Evolutionary conservation across 2,113 vertebrate genomes (phyloP).

Genomic region (Thamnaconus septentrionalis): DNA sequence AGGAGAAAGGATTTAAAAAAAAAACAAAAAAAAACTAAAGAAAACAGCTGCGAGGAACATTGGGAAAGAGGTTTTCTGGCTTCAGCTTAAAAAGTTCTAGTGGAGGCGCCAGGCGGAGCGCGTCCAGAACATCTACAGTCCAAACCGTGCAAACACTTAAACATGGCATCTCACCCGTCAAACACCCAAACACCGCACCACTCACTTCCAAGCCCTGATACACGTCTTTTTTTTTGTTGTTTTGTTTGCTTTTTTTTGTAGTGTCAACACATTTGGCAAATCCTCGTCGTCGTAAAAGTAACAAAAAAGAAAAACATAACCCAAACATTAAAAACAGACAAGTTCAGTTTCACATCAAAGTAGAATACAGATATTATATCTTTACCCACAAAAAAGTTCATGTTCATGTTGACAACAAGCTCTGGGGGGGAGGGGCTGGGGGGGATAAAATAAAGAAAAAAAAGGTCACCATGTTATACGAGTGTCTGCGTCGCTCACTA

Average conservation of each 20-base stretch:
- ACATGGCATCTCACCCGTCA: constrained; percentile 65
- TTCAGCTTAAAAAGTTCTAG: background rate
- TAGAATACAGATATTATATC: constrained; percentile 71
- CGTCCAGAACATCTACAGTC: background rate
- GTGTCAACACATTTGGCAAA: constrained; percentile 84
- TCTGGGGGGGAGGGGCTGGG: constrained; percentile 40
- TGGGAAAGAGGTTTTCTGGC: constrained; percentile 2
- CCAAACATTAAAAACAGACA: constrained; percentile 85
- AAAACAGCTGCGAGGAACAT: background rate
- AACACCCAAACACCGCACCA: constrained; percentile 59
- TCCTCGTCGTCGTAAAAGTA: constrained; percentile 58
- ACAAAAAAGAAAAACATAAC: constrained; percentile 82
- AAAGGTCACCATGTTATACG: constrained; percentile 81
- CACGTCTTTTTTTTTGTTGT: constrained; percentile 61
- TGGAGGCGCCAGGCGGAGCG: constrained; percentile 4
- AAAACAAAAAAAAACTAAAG: background rate
- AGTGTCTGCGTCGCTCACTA: constrained; percentile 16
- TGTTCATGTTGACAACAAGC: constrained; percentile 86
- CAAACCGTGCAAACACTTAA: constrained; percentile 5
- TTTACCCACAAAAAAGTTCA: constrained; percentile 84
- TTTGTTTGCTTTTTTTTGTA: constrained; percentile 8
- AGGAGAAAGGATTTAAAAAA: background rate
- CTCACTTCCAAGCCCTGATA: constrained; percentile 56
- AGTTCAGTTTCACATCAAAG: constrained; percentile 71
- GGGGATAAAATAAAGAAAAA: constrained; percentile 65